Evolutionary conservation across 2,888 invertebrate species (phyloP).

Genomic region (Pollenia labialis): DNA sequence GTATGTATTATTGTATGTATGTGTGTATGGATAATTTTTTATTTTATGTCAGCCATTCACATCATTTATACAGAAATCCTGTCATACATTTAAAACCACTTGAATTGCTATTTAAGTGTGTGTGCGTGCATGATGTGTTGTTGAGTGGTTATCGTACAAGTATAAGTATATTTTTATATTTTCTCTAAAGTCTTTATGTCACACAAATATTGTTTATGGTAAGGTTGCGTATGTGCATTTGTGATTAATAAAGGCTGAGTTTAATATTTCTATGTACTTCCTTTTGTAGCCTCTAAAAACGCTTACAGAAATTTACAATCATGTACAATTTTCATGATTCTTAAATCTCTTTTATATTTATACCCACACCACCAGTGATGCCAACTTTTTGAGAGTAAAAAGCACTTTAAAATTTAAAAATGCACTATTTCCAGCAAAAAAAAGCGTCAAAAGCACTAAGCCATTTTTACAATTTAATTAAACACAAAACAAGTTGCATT

Average conservation of each 20-base stretch:
- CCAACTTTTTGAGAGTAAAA: too few species aligned
- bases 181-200: conserved; percentile 64
- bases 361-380: too few species aligned
- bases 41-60: conserved; percentile 47
- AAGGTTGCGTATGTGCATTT: not conserved
- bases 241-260: not conserved
- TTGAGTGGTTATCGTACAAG: conserved; percentile 28
- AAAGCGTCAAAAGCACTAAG: too few species aligned
- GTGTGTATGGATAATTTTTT: not conserved
- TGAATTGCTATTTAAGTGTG: conserved; percentile 46
- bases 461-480: too few species aligned
- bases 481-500: too few species aligned
- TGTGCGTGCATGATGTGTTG: conserved; percentile 29
- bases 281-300: not conserved
- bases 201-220: conserved; percentile 56
- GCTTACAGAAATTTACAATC: not conserved
- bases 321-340: not conserved
- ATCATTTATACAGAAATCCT: conserved; percentile 67
- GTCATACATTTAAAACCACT: conserved; percentile 65
- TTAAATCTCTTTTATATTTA: conserved; percentile 20
- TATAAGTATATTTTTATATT: conserved; percentile 22
- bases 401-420: too few species aligned
- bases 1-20: not conserved
- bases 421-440: too few species aligned
- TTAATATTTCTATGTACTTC: not conserved